Conservation (phyloP, 2,888 invertebrate genomes). For the Melieria picta region DNA sequence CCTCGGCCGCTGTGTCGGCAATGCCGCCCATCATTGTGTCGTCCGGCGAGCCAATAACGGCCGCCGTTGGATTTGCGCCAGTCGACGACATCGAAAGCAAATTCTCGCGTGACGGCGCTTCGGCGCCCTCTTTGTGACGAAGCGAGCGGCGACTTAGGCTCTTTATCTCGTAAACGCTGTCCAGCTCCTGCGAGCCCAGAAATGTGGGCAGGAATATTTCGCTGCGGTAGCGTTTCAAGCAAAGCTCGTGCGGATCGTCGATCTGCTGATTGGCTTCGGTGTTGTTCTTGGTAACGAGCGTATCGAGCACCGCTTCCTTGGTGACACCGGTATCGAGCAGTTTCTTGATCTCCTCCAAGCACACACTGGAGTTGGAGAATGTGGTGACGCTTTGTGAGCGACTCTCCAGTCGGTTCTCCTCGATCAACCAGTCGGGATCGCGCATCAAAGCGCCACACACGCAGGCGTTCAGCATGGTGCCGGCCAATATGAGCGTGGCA, state of each 20-base stretch:
- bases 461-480: conserved; percentile 84
- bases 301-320: conserved; percentile 64
- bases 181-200: conserved; percentile 58
- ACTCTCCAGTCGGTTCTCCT: conserved; percentile 65
- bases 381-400: conserved; percentile 66
- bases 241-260: conserved; percentile 55
- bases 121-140: conserved; percentile 57
- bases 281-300: conserved; percentile 65
- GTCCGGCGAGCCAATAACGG: conserved; percentile 54
- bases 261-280: conserved; percentile 66
- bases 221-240: conserved; percentile 62
- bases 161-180: conserved; percentile 59
- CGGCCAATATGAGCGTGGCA: conserved; percentile 81
- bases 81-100: conserved; percentile 61
- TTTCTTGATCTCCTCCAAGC: conserved; percentile 70
- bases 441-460: conserved; percentile 88
- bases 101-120: conserved; percentile 61
- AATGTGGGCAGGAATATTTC: conserved; percentile 64
- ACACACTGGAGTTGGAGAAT: conserved; percentile 65
- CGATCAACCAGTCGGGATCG: conserved; percentile 81
- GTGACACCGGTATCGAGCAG: conserved; percentile 75
- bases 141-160: conserved; percentile 62
- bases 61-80: conserved; percentile 46
- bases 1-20: conserved; percentile 44
- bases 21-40: conserved; percentile 57